A percentile compares a stretch with the other conserved stretches of the same genome.
phyloP scores from a whole-genome alignment of 2,113 vertebrate genomes.

The Eubucco bourcierii region DNA sequence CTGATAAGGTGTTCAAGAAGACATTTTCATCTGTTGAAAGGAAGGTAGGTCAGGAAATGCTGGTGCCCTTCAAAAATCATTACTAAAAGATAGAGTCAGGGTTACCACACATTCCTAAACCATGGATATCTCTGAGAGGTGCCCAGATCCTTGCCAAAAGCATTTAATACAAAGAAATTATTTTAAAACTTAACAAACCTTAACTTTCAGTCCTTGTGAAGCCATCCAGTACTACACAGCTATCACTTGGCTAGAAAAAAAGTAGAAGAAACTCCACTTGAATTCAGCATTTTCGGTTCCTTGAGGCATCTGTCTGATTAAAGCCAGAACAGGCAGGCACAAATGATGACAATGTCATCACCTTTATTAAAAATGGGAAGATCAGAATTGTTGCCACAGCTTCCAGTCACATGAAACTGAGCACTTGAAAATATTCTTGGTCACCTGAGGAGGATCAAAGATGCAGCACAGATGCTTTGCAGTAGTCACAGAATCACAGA shows the following conservation, averaged over 20 bases:
- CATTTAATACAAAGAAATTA: neutral
- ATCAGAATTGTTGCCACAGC: neutral
- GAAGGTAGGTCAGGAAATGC: neutral
- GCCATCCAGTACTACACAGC: neutral
- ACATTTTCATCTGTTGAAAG: neutral
- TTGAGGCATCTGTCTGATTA: neutral
- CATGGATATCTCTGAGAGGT: neutral
- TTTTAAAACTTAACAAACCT: neutral
- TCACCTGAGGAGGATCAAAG: neutral
- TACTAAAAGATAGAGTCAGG: neutral
- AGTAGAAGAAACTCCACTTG: neutral
- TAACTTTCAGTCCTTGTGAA: neutral
- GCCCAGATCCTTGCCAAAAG: neutral
- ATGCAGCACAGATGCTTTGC: neutral
- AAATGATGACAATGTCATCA: neutral
- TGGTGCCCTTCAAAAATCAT: neutral
- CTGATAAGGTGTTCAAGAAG: neutral
- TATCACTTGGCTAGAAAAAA: neutral
- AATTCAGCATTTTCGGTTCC: neutral
- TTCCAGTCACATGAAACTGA: neutral
- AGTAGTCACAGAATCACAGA: neutral
- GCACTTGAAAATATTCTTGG: neutral
- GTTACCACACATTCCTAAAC: neutral
- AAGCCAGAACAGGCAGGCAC: neutral
- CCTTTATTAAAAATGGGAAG: neutral